A percentile compares a stretch with the other conserved stretches of the same genome.
phyloP scores from a whole-genome alignment of 2,888 invertebrate genomes.

The Aricia artaxerxes region DNA sequence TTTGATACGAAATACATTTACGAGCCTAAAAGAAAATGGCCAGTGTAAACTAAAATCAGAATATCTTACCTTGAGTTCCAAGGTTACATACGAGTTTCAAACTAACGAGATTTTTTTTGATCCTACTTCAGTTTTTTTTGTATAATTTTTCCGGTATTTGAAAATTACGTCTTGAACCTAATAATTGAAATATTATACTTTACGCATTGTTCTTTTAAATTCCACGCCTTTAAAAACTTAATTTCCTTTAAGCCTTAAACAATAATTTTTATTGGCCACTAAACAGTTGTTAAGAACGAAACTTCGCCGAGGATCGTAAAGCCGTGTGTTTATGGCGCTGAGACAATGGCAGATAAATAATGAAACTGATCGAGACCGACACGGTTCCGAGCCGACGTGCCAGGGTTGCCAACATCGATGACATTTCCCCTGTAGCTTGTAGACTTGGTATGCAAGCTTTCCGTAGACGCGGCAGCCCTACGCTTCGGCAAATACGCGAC shows the following conservation, averaged over 20 bases:
- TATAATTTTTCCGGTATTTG: neutral
- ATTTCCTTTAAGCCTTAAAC: conserved; percentile 54
- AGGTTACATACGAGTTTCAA: neutral
- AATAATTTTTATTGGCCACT: conserved; percentile 57
- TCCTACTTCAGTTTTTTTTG: neutral
- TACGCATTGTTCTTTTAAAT: conserved; percentile 29
- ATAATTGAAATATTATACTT: conserved; percentile 19
- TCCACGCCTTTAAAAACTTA: conserved; percentile 53
- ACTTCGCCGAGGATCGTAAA: conserved; percentile 56
- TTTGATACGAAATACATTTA: neutral
- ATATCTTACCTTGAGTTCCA: too few relatives aligned
- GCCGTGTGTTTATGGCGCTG: conserved; percentile 57
- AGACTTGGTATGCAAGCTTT: neutral
- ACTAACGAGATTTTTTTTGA: neutral
- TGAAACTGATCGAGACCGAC: conserved; percentile 61
- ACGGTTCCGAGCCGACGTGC: conserved; percentile 37
- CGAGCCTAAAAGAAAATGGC: neutral
- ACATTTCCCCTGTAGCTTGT: neutral
- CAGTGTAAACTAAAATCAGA: neutral
- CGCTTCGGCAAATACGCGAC: conserved; percentile 46
- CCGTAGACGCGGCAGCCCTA: neutral
- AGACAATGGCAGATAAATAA: conserved; percentile 76
- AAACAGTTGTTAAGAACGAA: conserved; percentile 62
- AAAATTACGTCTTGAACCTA: neutral
- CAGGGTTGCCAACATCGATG: neutral